Percentiles rank a stretch among this genome's conserved stretches.
Evolutionary conservation across 2,888 invertebrate species (phyloP).

Genomic region (Seira ritae): DNA sequence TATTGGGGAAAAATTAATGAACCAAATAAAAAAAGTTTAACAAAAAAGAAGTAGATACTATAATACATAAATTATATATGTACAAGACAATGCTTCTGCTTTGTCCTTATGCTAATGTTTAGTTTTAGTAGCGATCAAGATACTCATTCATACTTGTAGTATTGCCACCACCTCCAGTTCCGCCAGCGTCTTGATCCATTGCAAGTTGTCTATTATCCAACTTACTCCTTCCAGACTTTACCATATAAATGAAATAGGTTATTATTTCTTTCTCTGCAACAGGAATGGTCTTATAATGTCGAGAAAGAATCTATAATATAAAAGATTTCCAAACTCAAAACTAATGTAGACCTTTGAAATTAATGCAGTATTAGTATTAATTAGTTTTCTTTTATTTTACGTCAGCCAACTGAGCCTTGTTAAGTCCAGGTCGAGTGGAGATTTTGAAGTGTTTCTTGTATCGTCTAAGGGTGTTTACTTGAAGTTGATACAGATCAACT

Average conservation of each 20-base stretch:
- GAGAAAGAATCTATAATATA: conserved; percentile 87
- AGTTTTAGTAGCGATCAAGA: conserved; percentile 51
- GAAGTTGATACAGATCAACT: conserved; percentile 94
- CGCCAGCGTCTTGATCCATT: conserved; percentile 76
- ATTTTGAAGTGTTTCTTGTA: conserved; percentile 97
- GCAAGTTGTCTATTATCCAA: conserved; percentile 82
- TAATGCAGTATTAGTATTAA: not conserved
- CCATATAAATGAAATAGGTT: conserved; percentile 96
- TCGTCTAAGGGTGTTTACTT: conserved; percentile 93
- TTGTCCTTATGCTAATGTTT: too few relatives aligned
- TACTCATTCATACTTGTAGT: conserved; percentile 35
- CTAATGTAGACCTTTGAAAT: not conserved
- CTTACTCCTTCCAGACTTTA: conserved; percentile 93
- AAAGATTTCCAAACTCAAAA: not conserved
- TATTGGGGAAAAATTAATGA: not conserved
- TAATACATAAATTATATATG: too few relatives aligned
- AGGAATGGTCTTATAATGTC: conserved; percentile 96
- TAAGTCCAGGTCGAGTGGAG: conserved; percentile 91
- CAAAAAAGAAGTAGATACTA: not conserved
- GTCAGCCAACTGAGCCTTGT: conserved; percentile 96
- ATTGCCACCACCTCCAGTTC: conserved; percentile 38
- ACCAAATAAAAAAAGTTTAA: not conserved
- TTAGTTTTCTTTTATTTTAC: too few relatives aligned
- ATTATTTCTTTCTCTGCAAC: conserved; percentile 96
- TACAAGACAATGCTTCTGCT: too few relatives aligned